Evolutionary conservation across 2,113 vertebrate genomes (phyloP).

Genomic region (Baryphthengus martii): DNA sequence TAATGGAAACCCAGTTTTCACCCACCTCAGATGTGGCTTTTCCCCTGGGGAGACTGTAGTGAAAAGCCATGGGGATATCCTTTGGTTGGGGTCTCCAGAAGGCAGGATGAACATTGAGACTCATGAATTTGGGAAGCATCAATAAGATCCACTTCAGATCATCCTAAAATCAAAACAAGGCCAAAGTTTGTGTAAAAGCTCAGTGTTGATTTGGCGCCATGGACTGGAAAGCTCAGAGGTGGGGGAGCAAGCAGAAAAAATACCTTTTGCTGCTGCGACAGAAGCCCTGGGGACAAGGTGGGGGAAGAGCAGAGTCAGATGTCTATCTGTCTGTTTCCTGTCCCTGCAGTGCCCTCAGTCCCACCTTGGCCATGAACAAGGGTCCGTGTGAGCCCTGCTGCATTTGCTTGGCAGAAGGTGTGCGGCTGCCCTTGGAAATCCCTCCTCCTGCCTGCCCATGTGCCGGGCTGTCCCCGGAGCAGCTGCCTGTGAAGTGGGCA

Average conservation of each 20-base stretch:
- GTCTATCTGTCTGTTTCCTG: rapidly evolving
- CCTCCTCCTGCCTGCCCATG: not conserved
- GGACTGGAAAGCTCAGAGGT: not conserved
- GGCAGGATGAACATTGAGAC: not conserved
- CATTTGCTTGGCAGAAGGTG: not conserved
- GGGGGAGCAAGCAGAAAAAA: not conserved
- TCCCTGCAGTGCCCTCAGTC: not conserved
- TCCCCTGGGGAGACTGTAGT: not conserved
- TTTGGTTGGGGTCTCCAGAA: not conserved
- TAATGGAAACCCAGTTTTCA: not conserved
- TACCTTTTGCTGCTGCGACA: not conserved
- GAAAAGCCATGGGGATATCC: not conserved
- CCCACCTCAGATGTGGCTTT: not conserved
- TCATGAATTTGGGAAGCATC: not conserved
- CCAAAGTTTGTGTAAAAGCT: not conserved
- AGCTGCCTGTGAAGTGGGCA: not conserved
- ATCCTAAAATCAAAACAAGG: not conserved
- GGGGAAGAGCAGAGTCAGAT: not conserved
- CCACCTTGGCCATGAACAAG: not conserved
- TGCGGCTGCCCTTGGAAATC: not conserved
- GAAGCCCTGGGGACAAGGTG: not conserved
- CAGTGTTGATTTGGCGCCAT: not conserved
- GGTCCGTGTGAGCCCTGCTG: not conserved
- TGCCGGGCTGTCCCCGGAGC: not conserved
- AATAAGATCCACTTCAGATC: not conserved